These are phyloP conservation scores for Helobdella robusta DNA, from an alignment of 2,888 invertebrate genomes.

Conservation along the genomic window DNA sequence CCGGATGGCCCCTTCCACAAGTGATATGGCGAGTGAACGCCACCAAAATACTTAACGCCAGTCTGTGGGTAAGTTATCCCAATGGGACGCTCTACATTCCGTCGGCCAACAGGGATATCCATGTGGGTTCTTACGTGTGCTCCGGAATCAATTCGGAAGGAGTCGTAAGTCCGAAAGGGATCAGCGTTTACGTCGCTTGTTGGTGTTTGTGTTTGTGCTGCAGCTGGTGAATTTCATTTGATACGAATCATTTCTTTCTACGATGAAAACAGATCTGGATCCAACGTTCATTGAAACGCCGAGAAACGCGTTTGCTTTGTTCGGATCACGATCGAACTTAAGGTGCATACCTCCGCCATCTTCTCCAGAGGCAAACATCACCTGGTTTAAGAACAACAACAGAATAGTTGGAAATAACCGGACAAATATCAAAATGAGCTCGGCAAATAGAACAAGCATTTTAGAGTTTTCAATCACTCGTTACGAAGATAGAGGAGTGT, in stretches of 20 bases:
- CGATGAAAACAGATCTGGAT: conserved; percentile 37
- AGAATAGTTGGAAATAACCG: conserved; percentile 35
- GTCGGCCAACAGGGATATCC: conserved; percentile 27
- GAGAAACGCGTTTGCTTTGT: conserved; percentile 35
- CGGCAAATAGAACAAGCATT: conserved; percentile 38
- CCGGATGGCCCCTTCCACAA: conserved; percentile 38
- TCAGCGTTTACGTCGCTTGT: conserved; percentile 40
- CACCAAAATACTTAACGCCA: conserved; percentile 31
- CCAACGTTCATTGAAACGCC: conserved; percentile 39
- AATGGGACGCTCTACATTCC: conserved; percentile 39
- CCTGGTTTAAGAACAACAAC: conserved; percentile 44
- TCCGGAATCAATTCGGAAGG: conserved; percentile 39
- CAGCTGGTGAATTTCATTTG: no score
- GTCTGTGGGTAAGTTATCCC: conserved; percentile 29
- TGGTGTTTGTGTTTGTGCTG: conserved; percentile 30
- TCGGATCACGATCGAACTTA: conserved; percentile 40
- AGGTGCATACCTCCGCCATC: conserved; percentile 45
- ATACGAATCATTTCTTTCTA: no score
- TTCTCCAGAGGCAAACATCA: conserved; percentile 42
- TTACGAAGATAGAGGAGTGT: conserved; percentile 40
- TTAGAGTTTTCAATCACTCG: conserved; percentile 39
- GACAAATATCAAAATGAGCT: conserved; percentile 37
- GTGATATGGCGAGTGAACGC: conserved; percentile 38
- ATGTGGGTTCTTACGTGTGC: conserved; percentile 40
- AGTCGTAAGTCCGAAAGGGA: conserved; percentile 32